Evolutionary conservation across 2,888 invertebrate genomes (phyloP).

Genomic region (Polyommatus iphigenia): DNA sequence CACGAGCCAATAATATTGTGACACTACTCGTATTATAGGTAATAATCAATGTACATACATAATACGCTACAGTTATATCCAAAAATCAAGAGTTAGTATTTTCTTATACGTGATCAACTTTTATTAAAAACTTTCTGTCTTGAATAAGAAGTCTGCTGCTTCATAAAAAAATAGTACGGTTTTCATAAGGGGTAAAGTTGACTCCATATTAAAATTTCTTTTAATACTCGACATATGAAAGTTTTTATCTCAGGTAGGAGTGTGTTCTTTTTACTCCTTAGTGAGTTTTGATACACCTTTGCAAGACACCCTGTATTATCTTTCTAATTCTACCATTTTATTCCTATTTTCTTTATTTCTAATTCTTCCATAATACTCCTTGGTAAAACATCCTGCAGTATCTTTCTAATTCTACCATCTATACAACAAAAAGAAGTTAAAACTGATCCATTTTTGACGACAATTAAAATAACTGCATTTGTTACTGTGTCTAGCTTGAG

Average conservation of each 20-base stretch:
- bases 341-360: too few species aligned
- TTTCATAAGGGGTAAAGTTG: neutral
- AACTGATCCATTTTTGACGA: neutral
- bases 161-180: neutral
- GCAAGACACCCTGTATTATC: too few species aligned
- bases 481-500: conserved; percentile 5
- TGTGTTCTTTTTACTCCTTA: too few species aligned
- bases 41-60: too few species aligned
- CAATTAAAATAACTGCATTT: conserved; percentile 17
- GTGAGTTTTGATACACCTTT: neutral
- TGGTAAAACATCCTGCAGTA: neutral
- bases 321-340: too few species aligned
- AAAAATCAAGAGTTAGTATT: too few species aligned
- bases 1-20: too few species aligned
- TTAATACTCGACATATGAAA: too few species aligned
- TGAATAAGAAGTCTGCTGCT: neutral
- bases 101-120: neutral
- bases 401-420: neutral
- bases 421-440: neutral
- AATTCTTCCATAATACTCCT: neutral
- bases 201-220: neutral
- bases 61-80: too few species aligned
- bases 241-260: too few species aligned
- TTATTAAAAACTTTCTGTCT: neutral
- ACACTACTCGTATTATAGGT: too few species aligned